These are phyloP conservation scores for Lithophane leautieri DNA, from an alignment of 2,888 invertebrate species.

Conservation along the genomic window DNA sequence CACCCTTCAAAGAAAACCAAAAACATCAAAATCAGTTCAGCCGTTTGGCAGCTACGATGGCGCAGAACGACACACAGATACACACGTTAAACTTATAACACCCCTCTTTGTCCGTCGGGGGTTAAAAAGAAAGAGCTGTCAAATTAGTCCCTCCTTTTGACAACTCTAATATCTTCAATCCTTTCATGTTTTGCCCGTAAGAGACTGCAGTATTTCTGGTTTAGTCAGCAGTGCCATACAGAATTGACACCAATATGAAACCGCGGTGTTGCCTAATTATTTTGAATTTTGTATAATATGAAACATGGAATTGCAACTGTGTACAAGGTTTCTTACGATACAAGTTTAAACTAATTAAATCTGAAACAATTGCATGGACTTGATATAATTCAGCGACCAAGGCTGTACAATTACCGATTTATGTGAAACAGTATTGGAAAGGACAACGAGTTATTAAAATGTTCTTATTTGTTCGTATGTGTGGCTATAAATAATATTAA, in stretches of 20 bases:
- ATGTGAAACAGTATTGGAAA: constrained; percentile 62
- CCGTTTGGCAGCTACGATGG: no score
- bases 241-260: background rate
- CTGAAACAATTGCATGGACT: constrained; percentile 67
- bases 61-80: no score
- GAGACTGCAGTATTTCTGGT: background rate
- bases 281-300: constrained; percentile 10
- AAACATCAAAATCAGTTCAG: no score
- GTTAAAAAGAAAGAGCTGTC: background rate
- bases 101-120: no score
- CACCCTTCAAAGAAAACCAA: no score
- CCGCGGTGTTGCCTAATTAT: background rate
- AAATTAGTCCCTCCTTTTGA: background rate
- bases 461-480: constrained; percentile 18
- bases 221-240: background rate
- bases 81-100: no score
- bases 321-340: constrained; percentile 47
- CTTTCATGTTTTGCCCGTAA: background rate
- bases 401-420: constrained; percentile 63
- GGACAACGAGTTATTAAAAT: constrained; percentile 58
- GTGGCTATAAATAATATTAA: constrained; percentile 20
- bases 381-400: constrained; percentile 66
- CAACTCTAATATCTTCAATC: no score
- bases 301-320: constrained; percentile 5
- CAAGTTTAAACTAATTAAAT: constrained; percentile 59